phyloP scores from a whole-genome alignment of 2,113 vertebrate genomes.

The Cynoglossus semilaevis region DNA sequence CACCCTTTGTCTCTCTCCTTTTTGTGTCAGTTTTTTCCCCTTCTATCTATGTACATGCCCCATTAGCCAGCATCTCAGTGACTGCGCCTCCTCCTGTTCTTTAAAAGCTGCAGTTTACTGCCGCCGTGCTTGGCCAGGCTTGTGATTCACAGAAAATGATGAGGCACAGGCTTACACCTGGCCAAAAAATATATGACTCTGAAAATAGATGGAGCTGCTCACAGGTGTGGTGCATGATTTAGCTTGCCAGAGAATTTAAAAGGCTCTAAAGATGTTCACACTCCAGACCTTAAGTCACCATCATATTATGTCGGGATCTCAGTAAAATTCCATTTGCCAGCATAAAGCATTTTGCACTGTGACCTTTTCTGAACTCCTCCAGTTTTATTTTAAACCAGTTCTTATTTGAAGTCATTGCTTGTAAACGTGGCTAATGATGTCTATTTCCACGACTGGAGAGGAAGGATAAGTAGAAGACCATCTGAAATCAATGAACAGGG shows the following conservation, averaged over 20 bases:
- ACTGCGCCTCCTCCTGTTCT: constrained; percentile 19
- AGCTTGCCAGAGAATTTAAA: constrained; percentile 33
- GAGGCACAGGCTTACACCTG: constrained; percentile 23
- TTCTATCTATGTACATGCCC: constrained; percentile 21
- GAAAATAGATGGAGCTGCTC: constrained; percentile 34
- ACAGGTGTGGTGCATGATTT: constrained; percentile 18
- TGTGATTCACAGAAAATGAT: constrained; percentile 46
- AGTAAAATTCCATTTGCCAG: constrained; percentile 7
- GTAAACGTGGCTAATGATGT: constrained; percentile 42
- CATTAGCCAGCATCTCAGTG: constrained; percentile 32
- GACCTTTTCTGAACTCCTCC: constrained; percentile 17
- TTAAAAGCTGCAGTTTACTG: constrained; percentile 43
- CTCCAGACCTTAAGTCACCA: constrained; percentile 1
- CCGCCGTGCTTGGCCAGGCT: constrained; percentile 26
- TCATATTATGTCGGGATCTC: constrained; percentile 2
- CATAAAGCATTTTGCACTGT: constrained; percentile 8
- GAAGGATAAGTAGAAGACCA: constrained; percentile 47
- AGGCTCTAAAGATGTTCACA: constrained; percentile 4
- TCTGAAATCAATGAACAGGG: constrained; percentile 55
- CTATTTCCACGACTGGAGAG: constrained; percentile 40
- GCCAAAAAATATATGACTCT: constrained; percentile 41
- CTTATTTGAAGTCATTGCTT: constrained; percentile 49
- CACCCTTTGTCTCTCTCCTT: not conserved
- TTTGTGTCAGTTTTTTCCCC: not conserved
- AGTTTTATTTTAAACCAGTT: not conserved